Base-by-base conservation (phyloP, 2,888 invertebrate species). In the Crematogaster levior region DNA sequence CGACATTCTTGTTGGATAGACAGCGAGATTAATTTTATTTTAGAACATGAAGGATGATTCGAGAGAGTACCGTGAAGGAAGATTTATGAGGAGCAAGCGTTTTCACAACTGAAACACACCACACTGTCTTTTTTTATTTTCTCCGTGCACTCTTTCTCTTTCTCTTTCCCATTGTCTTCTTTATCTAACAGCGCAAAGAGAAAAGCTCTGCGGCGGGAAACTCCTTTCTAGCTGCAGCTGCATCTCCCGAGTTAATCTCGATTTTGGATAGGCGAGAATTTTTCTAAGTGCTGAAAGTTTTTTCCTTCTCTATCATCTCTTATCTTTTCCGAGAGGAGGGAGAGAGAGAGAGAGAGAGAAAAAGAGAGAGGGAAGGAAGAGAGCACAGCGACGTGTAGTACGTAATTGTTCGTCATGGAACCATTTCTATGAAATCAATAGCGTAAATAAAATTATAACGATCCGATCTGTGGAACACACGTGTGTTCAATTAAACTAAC, bases 81-180 rank as follows among this genome's bases (percentile, higher is more conserved):
- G 77, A 79, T 79, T 79, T 79, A 79, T 74, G 81, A 81, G 53
- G 74, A 75, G 83, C 88, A 87, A 88, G 86, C 85, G 86, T 87
- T 87, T 83, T 87, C 86, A 80, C 74, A 74, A 81, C 73, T 81
- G 74, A 74, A 83, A 70, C 81, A 84, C 53, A 79, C 68, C 77
- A 43, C 77, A 46, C 68, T 43, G 56, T 7, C 12, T 68, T 68
- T 77, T 68, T 77, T 53, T 43, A 43, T 77, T 77, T 58, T 79
- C 53, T 53, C 27, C 66, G 53, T 43, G 18, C n/a, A 27, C 61
- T 51, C 24, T 37, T 4, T 34, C 56, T 43, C 56, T 65, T 34
- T 0, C 43, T 58, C 30, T 79, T 43, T 56, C 21, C 9, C 34
- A 12, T 24, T 77, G 68, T 79, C 68, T 79, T 79, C 77, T 79